phyloP scores from a whole-genome alignment of 2,888 invertebrate species.

The Alcis repandata region DNA sequence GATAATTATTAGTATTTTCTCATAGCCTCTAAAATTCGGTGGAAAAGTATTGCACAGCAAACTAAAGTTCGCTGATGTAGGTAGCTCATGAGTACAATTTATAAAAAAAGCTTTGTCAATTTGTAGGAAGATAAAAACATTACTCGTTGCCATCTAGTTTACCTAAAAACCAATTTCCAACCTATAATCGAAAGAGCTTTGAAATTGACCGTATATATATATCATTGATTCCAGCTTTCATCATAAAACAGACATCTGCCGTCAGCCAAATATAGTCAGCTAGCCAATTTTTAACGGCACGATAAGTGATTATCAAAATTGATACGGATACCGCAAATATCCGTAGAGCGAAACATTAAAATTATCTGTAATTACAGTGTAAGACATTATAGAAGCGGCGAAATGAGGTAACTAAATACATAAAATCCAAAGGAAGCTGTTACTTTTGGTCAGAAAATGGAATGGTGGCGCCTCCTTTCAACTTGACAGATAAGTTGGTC shows the following conservation, averaged over 20 bases:
- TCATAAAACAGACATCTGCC: constrained; percentile 30
- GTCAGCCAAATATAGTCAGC: constrained; percentile 28
- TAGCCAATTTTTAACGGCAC: constrained; percentile 27
- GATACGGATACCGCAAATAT: constrained; percentile 40
- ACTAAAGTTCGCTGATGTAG: no score
- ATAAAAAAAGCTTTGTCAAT: no score
- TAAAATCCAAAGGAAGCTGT: background rate
- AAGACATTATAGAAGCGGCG: background rate
- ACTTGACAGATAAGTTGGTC: background rate
- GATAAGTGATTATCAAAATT: constrained; percentile 36
- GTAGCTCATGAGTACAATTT: no score
- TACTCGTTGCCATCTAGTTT: background rate
- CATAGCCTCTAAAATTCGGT: no score
- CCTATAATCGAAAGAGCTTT: background rate
- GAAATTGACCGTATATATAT: constrained; percentile 3
- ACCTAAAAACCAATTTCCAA: background rate
- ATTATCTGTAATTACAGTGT: constrained; percentile 27
- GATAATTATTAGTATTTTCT: no score
- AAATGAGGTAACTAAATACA: background rate
- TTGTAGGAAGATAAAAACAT: no score
- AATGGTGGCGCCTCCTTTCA: background rate
- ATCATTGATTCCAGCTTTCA: background rate
- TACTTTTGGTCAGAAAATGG: background rate
- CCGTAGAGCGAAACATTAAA: constrained; percentile 39
- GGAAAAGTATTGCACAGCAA: no score